Evolutionary conservation across 2,113 vertebrate species (phyloP), one percentile per base, ranked within the genome.

Genomic region (Cisticola juncidis): DNA sequence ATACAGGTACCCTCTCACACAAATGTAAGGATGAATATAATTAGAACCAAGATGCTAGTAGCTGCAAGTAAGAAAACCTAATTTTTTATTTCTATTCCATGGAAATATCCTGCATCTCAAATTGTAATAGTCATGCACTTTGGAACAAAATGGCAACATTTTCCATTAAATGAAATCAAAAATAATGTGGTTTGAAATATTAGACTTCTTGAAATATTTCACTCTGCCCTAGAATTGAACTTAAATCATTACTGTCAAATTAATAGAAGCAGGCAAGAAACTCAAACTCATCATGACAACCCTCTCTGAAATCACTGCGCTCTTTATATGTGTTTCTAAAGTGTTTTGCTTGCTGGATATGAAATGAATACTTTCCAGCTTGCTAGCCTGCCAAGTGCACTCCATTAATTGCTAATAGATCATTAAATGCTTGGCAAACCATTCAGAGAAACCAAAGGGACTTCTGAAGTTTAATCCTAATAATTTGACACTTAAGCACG

Each of bases 321-420:
- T 90, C 69, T 74, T 94, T 71, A 23, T 68, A 45, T 36, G 48
- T 31, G 28, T 83, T 91, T 83, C 76, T 69, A 5, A 85, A 84
- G 40, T 54, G 38, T 58, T 82, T 76, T 76, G 14, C 76, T 88
- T 80, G 38, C 69, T 81, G 73, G 47, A 26, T 81, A 54, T 69
- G 68, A 70, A 12, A 33, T 88, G 28, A 73, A 54, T 50, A 42
- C 29, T 73, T 73, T 29, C 42, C 20, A 65, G 51, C 47, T 88
- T 91, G 58, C 80, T 48, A 33, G 45, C 31, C 81, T 84, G 81
- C 83, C 91, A 89, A 89, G 50, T 51, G 22, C 38, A 38, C 21
- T 91, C 80, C 68, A n/a, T 84, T 94, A 81, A 91, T 96, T 92
- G 61, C 69, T 91, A 84, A 84, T 71, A 78, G 68, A 71, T 78